A percentile compares a stretch with the other conserved stretches of the same genome.
phyloP scores from a whole-genome alignment of 2,888 invertebrate genomes.

The Drosophila emarginata region DNA sequence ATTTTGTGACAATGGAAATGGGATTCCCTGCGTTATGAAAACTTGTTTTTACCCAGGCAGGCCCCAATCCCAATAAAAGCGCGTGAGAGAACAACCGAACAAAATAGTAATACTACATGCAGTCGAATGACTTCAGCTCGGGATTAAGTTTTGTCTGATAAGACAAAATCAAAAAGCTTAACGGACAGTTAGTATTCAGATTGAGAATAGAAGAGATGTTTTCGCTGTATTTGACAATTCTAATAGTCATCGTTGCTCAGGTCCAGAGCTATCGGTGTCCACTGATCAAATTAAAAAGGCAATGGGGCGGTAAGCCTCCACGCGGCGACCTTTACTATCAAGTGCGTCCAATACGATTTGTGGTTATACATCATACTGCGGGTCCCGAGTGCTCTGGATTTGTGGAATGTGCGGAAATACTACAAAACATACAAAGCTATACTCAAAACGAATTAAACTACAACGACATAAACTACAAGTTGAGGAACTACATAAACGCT shows the following conservation, averaged over 20 bases:
- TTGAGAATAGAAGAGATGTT: not conserved
- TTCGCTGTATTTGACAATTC: not conserved
- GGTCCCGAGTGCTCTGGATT: conserved; percentile 83
- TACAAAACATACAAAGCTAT: conserved; percentile 83
- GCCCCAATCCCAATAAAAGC: not conserved
- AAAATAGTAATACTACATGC: too few species aligned
- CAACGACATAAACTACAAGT: conserved; percentile 85
- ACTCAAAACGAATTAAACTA: conserved; percentile 83
- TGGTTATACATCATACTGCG: conserved; percentile 85
- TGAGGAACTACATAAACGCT: conserved; percentile 57
- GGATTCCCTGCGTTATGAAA: not conserved
- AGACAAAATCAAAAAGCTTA: not conserved
- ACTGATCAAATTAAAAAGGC: conserved; percentile 83
- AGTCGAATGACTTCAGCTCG: not conserved
- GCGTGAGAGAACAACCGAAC: not conserved
- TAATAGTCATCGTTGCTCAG: not conserved
- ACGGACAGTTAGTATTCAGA: not conserved
- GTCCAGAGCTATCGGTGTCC: conserved; percentile 81
- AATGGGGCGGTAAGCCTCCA: conserved; percentile 85
- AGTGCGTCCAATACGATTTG: conserved; percentile 84
- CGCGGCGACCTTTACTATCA: conserved; percentile 84
- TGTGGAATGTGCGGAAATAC: conserved; percentile 82
- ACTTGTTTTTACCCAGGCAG: not conserved
- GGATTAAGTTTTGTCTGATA: not conserved
- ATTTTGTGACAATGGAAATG: not conserved